Percentiles rank a stretch among this genome's conserved stretches.
These are phyloP conservation scores for Linnaemya vulpina DNA, from an alignment of 2,888 invertebrate genomes.

Conservation along the genomic window DNA sequence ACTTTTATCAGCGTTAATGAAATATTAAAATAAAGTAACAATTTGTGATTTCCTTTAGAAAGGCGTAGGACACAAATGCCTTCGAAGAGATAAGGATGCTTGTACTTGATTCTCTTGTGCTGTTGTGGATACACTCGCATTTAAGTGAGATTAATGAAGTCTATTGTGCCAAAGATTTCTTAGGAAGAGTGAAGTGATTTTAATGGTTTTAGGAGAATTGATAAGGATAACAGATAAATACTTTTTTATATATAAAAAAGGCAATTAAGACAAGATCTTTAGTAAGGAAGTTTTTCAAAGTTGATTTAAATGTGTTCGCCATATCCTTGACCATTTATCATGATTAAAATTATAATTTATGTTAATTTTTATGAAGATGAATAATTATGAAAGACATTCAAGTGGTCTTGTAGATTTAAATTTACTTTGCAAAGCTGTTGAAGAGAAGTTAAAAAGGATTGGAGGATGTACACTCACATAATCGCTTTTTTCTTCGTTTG, in stretches of 20 bases:
- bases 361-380: no score
- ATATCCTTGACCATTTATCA: not conserved
- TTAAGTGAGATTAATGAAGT: constrained; percentile 24
- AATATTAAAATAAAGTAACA: not conserved
- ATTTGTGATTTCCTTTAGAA: constrained; percentile 18
- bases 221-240: not conserved
- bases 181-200: constrained; percentile 11
- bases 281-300: not conserved
- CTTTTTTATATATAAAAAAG: not conserved
- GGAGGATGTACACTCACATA: no score
- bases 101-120: constrained; percentile 19
- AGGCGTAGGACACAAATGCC: not conserved
- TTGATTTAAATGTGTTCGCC: no score
- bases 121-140: not conserved
- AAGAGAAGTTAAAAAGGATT: no score
- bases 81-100: constrained; percentile 24
- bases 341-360: not conserved
- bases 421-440: no score
- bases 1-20: not conserved
- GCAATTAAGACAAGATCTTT: not conserved
- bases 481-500: no score
- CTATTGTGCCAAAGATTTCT: not conserved
- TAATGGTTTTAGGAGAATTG: constrained; percentile 12
- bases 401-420: no score
- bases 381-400: no score